Base-by-base conservation (phyloP, 2,113 vertebrate species). In the Aegithalos caudatus region DNA sequence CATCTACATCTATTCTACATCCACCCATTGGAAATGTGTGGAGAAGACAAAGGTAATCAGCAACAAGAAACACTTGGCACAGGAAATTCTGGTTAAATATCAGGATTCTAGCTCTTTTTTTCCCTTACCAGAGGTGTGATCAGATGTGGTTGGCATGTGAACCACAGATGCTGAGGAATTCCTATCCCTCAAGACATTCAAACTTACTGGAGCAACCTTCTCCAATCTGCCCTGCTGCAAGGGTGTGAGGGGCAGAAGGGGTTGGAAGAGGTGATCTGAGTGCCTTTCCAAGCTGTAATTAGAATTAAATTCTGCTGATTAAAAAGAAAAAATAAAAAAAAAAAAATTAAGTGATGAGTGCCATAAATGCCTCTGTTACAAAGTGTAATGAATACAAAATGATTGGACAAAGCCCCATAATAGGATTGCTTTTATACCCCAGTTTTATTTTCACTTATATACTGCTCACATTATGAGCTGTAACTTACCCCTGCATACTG, bases 401-500 rank as follows among this genome's bases (percentile, higher is more conserved):
- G 44, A 82, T 27, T 87, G 62, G 78, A 57, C 48, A 73, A 82
- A 90, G 23, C 16, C 62, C n/a, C 38, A 35, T 89, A 85, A 82
- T 50, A 31, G 9, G 23, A 61, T 54, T 82, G 57, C 53, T 92
- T 95, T 91, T 78, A 89, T 42, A 92, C 8, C 45, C 23, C 31
- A 10, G 22, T 89, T 92, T 94, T 88, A 89, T 96, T 92, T 94
- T 65, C 73, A 48, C 66, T 57, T 73, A 81, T 79, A 60, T 35
- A 89, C 50, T 77, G 85, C 79, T 86, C 45, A 31, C 69, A 86
- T 94, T 84, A 81, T 12, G 42, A 64, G 53, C 57, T 94, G n/a
- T 76, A 92, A 94, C 91, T 94, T 91, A 81, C 82, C 18, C 50
- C 82, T 86, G 50, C 28, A 35, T 7, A 29, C 28, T 78, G 45